Evolutionary conservation across 2,797 vertebrate species (phyloP), one percentile per base, ranked within the genome.

Genomic region (Phylloscopus collybita): DNA sequence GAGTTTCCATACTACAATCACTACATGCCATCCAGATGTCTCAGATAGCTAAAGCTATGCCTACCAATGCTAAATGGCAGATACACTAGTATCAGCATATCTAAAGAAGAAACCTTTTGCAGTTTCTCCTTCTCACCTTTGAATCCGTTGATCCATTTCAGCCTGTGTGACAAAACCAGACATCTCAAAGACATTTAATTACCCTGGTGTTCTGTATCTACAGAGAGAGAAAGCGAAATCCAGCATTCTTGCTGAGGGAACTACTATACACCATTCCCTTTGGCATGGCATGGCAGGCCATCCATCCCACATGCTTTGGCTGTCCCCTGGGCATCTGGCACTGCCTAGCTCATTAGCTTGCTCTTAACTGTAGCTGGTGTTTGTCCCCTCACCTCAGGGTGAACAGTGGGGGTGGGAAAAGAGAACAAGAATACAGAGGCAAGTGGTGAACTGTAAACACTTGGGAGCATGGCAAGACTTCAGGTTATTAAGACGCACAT

Each of bases 251-350:
- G 34, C 19, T 19, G 23, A 65, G 15, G 47, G 7, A 78, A 42
- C 13, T 45, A 14, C 27, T 47, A 5, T 61, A 25, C 6, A 29
- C 19, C 0, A 0, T 42, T 34, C 45, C 40, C 16, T 27, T 16
- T 32, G 36, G 36, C 25, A 45, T 3, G 6, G 14, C 0, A 1
- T 21, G 18, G 30, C 7, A 16, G 30, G 40, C 16, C 13, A 5
- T 40, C 60, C 49, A 49, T 30, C 40, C 29, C 53, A 56, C 0
- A 0, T 6, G 11, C 16, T 16, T 8, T 13, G 38, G 34, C 40
- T 60, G 26, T 29, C 11, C 20, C 47, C 27, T 15, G 1, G 0
- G 71, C 51, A 51, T 0, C 0, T 36, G 47, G 36, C 36, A 73
- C 30, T 49, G 42, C 26, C 21, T 59, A 20, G 9, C 16, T 64